Base-by-base conservation (phyloP, 2,888 invertebrate species). In the Sphaerophoria rueppellii region DNA sequence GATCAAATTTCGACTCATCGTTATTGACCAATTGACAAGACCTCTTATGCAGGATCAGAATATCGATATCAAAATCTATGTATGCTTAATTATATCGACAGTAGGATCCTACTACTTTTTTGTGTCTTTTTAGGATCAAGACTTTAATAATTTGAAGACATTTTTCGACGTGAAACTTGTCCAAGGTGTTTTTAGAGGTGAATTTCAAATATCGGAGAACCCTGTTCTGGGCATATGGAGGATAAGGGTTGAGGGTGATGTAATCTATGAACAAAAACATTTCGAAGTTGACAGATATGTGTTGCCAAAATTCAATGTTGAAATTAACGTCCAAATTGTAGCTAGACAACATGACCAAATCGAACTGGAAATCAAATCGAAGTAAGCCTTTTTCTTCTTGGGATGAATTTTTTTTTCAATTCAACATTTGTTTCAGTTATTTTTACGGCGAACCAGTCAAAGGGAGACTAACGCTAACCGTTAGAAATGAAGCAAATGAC, bases 221-320 rank as follows among this genome's bases (percentile, higher is more conserved):
- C 97, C 98, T 0, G 96, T 96, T 5, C 93, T 97, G n/a, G 98
- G 98, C 14, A 94, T 95, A 89, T 98, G 98, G 98, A 95, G 94
- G 72, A 95, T 90, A 9, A 24, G 43, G 24, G 70, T 14, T 0
- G 9, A 4, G 3, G 57, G 12, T 16, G 32, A 16, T 40, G 50
- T 32, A 4, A 87, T 87, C 9, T 87, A 88, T 35, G 35, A 57
- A 0, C 88, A 78, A 0, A 89, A 89, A 63, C 14, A 35, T 52
- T 91, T 92, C 71, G 94, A 96, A 88, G 96, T 98, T 11, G 97
- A 97, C 9, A 96, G 98, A 91, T 98, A 98, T 89, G 96, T 98
- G 65, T 92, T 98, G 87, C 99, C 99, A 0, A 98, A 98, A 90
- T 99, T 98, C 92, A 95, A 97, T 88, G 96, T 99, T 82, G 94